Evolutionary conservation across 2,888 invertebrate genomes (phyloP), one percentile per base, ranked within the genome.

Genomic region (Pheosia gnoma): DNA sequence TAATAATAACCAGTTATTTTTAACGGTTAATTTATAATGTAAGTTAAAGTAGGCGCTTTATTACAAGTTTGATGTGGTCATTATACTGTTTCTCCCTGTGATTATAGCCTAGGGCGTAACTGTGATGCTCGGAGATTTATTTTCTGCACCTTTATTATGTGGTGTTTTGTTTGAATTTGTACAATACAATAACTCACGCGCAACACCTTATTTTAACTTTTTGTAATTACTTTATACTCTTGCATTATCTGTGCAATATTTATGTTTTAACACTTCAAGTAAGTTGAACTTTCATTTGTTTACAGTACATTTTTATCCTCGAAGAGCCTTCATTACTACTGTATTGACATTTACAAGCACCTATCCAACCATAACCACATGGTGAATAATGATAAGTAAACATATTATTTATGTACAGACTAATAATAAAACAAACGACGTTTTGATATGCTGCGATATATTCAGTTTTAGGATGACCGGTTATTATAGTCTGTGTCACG

Each of bases 1-100:
- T 78, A 80, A 75, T 80, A 81, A 79, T 74, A 83, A 84, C 81
- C 82, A 84, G 84, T 78, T 84, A 80, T 81, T 81, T 80, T 78
- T 79, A 77, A 79, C 76, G 70, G 79, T 79, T 75, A 69, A 71
- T 71, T 69, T 74, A 73, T 67, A 75, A 63, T 69, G 65, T 68
- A 71, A 68, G 58, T 57, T 57, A 57, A 60, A 58, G 75, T 73
- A 72, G 64, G 66, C 68, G 70, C 73, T 73, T 75, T 74, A 74
- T 74, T 70, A 57, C 62, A 63, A 72, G 65, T 61, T 61, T 61
- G 65, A 67, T 69, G 67, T 59, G 65, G 67, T 59, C 65, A 74
- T 76, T 74, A 74, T 70, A 73, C 65, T 59, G 66, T 72, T 76
- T 74, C 61, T 60, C 60, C 56, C 68, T 60, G 70, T 74, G 75